Conservation (phyloP, 2,797 vertebrate genomes). For the Adelosebastes latens region DNA sequence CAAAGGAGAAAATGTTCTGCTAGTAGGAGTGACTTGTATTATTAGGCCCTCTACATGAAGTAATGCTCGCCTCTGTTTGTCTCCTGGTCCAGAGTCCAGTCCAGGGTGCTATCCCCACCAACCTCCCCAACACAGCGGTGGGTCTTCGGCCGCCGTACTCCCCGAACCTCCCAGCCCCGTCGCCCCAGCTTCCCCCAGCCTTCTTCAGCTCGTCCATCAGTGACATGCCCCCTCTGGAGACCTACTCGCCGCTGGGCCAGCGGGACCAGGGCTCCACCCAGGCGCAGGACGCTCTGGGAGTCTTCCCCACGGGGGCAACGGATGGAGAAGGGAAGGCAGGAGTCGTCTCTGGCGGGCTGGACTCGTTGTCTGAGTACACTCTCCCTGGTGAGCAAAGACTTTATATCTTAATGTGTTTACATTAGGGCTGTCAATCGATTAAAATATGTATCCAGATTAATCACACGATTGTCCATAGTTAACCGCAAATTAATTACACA, state of each 20-base stretch:
- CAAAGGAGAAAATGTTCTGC: neutral
- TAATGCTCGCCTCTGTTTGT: neutral
- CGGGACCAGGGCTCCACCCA: constrained; percentile 82
- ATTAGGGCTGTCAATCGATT: too few relatives aligned
- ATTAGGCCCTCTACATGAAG: neutral
- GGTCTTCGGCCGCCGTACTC: constrained; percentile 88
- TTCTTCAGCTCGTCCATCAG: constrained; percentile 90
- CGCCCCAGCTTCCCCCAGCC: constrained; percentile 86
- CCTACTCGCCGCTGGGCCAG: constrained; percentile 83
- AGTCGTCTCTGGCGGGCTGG: constrained; percentile 74
- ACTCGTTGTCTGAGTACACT: constrained; percentile 86
- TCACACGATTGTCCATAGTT: too few relatives aligned
- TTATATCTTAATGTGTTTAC: neutral
- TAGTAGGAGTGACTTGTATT: neutral
- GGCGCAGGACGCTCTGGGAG: constrained; percentile 88
- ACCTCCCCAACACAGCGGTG: constrained; percentile 92
- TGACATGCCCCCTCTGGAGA: constrained; percentile 86
- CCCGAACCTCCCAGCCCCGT: constrained; percentile 86
- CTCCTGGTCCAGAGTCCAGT: constrained; percentile 76
- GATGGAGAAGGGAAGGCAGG: constrained; percentile 71
- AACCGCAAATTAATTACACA: too few relatives aligned
- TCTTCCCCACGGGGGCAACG: constrained; percentile 75
- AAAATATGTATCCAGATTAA: too few relatives aligned
- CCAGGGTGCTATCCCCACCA: constrained; percentile 92
- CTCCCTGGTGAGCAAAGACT: constrained; percentile 70